Percentiles rank a stretch among this genome's conserved stretches.
phyloP scores from a whole-genome alignment of 2,888 invertebrate genomes.

The Myathropa florea region DNA sequence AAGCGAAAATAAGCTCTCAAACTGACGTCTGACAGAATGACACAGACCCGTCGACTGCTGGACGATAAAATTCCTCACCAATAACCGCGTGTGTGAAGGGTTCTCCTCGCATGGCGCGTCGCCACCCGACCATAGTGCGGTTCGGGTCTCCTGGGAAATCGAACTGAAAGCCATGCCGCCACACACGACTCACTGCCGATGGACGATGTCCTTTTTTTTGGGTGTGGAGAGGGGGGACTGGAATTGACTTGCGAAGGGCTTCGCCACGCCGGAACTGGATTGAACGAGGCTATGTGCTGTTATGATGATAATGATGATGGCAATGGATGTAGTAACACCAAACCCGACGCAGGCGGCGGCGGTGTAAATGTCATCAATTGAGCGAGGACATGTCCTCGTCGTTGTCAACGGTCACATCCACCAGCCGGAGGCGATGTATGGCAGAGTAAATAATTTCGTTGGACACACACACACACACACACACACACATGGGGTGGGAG shows the following conservation, averaged over 20 bases:
- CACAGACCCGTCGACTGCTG: not conserved
- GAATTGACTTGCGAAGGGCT: not conserved
- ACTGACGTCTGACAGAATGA: not conserved
- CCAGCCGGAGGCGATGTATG: not conserved
- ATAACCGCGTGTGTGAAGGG: not conserved
- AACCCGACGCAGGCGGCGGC: not conserved
- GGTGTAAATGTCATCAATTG: not conserved
- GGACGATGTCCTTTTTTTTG: not conserved
- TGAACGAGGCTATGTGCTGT: not conserved
- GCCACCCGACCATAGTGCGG: not conserved
- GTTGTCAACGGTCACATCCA: not conserved
- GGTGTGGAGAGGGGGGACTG: not conserved
- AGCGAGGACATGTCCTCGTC: not conserved
- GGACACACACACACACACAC: not conserved
- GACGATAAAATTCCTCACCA: not conserved
- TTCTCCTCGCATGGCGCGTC: not conserved
- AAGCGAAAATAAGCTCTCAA: not conserved
- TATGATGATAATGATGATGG: not conserved
- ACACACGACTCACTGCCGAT: not conserved
- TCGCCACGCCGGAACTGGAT: no score
- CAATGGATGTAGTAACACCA: not conserved
- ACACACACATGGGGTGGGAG: not conserved
- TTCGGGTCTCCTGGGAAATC: not conserved
- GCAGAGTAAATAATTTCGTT: not conserved
- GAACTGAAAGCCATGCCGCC: not conserved